Evolutionary conservation across 2,888 invertebrate genomes (phyloP).

Genomic region (Drosophila bunnanda): DNA sequence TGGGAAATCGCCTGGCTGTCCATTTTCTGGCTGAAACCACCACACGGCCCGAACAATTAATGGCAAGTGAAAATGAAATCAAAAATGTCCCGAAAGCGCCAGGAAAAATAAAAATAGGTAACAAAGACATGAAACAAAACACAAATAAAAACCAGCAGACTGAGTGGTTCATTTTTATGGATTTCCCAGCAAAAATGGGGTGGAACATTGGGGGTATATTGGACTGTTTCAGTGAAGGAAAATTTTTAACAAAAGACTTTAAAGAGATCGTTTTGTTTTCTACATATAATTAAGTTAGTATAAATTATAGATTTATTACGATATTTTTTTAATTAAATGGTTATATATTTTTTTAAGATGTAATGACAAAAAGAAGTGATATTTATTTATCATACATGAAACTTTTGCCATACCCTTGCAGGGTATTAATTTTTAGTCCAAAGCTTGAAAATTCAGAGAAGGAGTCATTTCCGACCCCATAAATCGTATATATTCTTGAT

Average conservation of each 20-base stretch:
- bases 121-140: conserved; percentile 24
- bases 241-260: background rate
- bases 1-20: conserved; percentile 41
- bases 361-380: no score
- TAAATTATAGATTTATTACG: no score
- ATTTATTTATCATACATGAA: no score
- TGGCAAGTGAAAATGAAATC: conserved; percentile 66
- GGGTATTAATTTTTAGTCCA: no score
- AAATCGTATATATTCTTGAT: no score
- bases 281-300: no score
- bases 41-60: conserved; percentile 61
- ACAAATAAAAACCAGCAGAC: conserved; percentile 25
- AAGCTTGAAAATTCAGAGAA: no score
- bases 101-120: conserved; percentile 9
- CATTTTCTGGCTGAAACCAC: conserved; percentile 44
- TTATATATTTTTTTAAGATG: no score
- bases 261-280: background rate
- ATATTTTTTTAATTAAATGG: no score
- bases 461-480: no score
- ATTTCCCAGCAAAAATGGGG: background rate
- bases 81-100: conserved; percentile 30
- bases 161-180: conserved; percentile 32
- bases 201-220: background rate
- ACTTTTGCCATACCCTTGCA: no score
- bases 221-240: background rate